Evolutionary conservation across 1,140 invertebrate genomes (phyloP).

Genomic region (Lepidurus apus): DNA sequence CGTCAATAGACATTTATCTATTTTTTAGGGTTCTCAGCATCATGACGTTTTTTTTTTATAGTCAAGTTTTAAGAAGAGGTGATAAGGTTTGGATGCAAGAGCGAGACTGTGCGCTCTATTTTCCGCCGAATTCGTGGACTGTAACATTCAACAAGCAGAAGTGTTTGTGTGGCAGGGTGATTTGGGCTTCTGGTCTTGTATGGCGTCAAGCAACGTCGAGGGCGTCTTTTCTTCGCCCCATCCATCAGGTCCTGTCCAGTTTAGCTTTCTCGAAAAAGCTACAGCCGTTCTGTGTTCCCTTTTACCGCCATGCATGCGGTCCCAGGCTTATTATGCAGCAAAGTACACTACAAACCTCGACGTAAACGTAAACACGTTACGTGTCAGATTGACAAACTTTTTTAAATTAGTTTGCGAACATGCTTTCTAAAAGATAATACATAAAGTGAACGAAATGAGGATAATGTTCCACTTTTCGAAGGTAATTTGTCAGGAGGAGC

Average conservation of each 20-base stretch:
- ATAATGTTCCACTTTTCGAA: neutral
- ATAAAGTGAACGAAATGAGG: neutral
- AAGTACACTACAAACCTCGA: neutral
- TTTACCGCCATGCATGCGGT: neutral
- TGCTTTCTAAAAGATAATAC: neutral
- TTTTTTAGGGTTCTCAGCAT: neutral
- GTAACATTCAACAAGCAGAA: constrained; percentile 22
- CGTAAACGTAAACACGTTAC: neutral
- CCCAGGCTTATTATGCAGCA: neutral
- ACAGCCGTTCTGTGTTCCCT: neutral
- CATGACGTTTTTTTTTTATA: neutral
- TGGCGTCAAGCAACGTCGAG: constrained; percentile 20
- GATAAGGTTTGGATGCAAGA: neutral
- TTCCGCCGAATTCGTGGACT: constrained; percentile 1
- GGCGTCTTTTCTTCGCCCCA: constrained; percentile 16
- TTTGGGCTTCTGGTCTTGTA: constrained; percentile 21
- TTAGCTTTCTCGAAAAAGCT: constrained; percentile 7
- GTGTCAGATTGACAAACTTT: constrained; percentile 2
- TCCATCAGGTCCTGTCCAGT: constrained; percentile 20
- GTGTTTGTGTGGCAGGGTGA: constrained; percentile 17
- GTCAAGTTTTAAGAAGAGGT: constrained; percentile 4
- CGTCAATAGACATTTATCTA: no score
- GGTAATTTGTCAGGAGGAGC: constrained; percentile 9
- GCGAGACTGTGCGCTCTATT: constrained; percentile 3
- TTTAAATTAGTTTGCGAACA: neutral